A percentile compares a stretch with the other conserved stretches of the same genome.
phyloP scores from a whole-genome alignment of 2,797 vertebrate genomes.

The Spinus pinus region DNA sequence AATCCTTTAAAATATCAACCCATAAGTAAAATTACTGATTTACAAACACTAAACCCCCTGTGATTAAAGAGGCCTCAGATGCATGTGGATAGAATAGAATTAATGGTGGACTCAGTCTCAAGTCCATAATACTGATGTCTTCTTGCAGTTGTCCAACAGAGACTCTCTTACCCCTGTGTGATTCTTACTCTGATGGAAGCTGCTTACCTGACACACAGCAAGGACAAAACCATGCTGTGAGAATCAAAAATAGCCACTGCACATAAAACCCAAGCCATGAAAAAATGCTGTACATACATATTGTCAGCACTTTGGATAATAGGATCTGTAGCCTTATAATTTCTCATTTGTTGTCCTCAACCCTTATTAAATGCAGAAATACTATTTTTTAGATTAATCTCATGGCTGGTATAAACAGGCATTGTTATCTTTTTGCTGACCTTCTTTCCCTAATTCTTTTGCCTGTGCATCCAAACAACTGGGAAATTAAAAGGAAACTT shows the following conservation, averaged over 20 bases:
- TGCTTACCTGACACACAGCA: not conserved
- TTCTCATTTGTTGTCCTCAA: not conserved
- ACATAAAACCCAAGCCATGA: not conserved
- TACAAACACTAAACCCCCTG: not conserved
- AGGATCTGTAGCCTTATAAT: not conserved
- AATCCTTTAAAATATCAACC: not conserved
- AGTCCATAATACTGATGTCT: not conserved
- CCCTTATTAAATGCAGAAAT: not conserved
- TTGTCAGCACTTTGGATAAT: not conserved
- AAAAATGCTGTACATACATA: not conserved
- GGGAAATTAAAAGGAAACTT: slow-evolving; percentile 35
- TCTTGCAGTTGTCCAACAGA: not conserved
- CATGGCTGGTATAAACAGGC: not conserved
- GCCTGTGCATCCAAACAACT: not conserved
- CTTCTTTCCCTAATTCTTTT: slow-evolving; percentile 11
- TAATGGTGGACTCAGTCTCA: not conserved
- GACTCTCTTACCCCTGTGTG: not conserved
- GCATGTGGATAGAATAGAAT: not conserved
- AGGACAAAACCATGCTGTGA: not conserved
- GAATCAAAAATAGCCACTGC: not conserved
- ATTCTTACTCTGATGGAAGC: not conserved
- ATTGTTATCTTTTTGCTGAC: not conserved
- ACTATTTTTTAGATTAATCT: not conserved
- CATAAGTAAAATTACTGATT: not conserved
- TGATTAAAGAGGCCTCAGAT: not conserved